Conservation (phyloP, 2,113 vertebrate species). For the Phylloscopus trochilus region DNA sequence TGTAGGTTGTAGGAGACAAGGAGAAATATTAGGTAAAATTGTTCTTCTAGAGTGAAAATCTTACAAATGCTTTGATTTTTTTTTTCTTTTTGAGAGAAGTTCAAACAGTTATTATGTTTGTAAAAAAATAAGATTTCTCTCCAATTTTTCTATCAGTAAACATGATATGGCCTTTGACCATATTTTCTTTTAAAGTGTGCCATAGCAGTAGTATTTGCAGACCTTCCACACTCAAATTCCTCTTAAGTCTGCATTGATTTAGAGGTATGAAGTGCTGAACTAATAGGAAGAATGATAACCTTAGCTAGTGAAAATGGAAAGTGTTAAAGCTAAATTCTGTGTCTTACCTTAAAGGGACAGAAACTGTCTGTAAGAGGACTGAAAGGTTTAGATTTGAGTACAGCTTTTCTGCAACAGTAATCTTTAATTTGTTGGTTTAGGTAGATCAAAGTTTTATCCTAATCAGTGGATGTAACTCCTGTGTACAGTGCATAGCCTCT, state of each 20-base stretch:
- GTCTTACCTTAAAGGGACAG: background rate
- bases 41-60: background rate
- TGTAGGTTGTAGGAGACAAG: background rate
- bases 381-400: background rate
- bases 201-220: background rate
- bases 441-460: background rate
- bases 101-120: background rate
- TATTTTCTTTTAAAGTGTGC: background rate
- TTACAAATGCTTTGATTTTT: background rate
- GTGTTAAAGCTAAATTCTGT: background rate
- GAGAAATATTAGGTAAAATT: background rate
- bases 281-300: background rate
- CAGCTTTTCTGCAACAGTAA: background rate
- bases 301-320: background rate
- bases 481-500: background rate
- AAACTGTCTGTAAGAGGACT: background rate
- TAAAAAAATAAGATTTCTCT: background rate
- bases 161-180: background rate
- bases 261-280: background rate
- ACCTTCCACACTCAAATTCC: background rate
- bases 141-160: background rate
- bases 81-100: background rate
- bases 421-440: background rate
- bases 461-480: background rate
- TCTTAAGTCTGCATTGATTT: background rate